These are phyloP conservation scores for Ceratoteleas bidentatus DNA, from an alignment of 1,140 invertebrate genomes.

Conservation along the genomic window DNA sequence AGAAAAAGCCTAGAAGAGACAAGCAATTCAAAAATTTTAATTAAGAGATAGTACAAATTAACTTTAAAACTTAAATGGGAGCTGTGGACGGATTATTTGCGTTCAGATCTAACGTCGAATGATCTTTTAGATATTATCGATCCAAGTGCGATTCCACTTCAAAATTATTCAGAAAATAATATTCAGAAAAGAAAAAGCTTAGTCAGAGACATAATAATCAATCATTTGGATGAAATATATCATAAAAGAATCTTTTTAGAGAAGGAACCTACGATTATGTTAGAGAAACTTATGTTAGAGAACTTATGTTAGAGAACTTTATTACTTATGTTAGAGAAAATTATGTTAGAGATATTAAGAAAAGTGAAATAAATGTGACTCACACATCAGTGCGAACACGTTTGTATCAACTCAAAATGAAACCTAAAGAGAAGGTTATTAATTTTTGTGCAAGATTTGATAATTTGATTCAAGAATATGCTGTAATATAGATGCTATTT, in stretches of 20 bases:
- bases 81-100: conserved; percentile 3
- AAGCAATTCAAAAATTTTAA: too few species aligned
- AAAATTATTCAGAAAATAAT: background rate
- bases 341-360: conserved; percentile 47
- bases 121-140: conserved; percentile 12
- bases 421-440: background rate
- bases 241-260: conserved; percentile 61
- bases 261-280: conserved; percentile 53
- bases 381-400: conserved; percentile 19
- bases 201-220: conserved; percentile 54
- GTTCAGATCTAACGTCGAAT: background rate
- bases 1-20: too few species aligned
- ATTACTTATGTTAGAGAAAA: too few species aligned
- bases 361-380: conserved; percentile 50
- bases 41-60: conserved; percentile 3
- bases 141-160: background rate
- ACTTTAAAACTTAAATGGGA: background rate
- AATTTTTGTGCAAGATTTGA: conserved; percentile 8
- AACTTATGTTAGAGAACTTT: too few species aligned
- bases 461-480: background rate
- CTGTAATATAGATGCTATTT: conserved; percentile 20
- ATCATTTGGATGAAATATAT: conserved; percentile 61
- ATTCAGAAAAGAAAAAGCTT: background rate
- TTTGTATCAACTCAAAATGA: conserved; percentile 4
- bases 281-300: too few species aligned